Conservation (phyloP, 37 sponge, comb jelly and placozoan genomes). For the Haliclona indistincta region DNA sequence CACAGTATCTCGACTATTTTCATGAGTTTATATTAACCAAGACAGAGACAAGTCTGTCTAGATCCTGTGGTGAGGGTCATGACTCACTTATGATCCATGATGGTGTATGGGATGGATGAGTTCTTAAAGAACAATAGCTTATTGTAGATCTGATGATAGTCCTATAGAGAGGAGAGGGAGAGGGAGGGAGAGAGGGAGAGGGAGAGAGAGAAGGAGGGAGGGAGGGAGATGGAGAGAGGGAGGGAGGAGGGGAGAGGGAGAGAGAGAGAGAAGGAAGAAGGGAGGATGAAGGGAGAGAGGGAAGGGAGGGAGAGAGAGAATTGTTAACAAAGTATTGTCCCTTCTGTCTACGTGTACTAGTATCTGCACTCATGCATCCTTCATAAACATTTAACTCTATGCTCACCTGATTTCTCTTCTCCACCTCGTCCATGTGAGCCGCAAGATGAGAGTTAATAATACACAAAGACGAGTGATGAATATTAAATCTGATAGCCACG, state of each 20-base stretch:
- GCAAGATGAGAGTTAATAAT: constrained; percentile 87
- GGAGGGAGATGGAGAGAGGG: not conserved
- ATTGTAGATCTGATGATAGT: constrained; percentile 34
- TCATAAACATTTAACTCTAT: too few relatives aligned
- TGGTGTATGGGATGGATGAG: constrained; percentile 13
- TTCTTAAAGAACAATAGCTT: constrained; percentile 38
- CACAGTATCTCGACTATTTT: too few relatives aligned
- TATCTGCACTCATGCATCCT: too few relatives aligned
- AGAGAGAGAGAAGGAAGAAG: too few relatives aligned
- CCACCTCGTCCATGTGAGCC: constrained; percentile 87
- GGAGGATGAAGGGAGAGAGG: too few relatives aligned
- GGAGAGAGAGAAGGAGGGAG: constrained; percentile 13
- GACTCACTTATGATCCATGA: constrained; percentile 64
- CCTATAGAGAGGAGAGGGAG: constrained; percentile 11
- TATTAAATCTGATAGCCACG: constrained; percentile 82
- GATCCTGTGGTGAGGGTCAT: too few relatives aligned
- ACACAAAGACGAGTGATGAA: constrained; percentile 81
- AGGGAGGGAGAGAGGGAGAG: not conserved
- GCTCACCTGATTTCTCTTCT: constrained; percentile 84
- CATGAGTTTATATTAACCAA: too few relatives aligned
- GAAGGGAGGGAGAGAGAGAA: too few relatives aligned
- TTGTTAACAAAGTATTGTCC: too few relatives aligned
- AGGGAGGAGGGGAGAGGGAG: not conserved
- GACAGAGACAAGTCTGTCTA: too few relatives aligned
- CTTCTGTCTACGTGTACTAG: too few relatives aligned